phyloP scores from a whole-genome alignment of 2,113 vertebrate species.

The Ginglymostoma cirratum region DNA sequence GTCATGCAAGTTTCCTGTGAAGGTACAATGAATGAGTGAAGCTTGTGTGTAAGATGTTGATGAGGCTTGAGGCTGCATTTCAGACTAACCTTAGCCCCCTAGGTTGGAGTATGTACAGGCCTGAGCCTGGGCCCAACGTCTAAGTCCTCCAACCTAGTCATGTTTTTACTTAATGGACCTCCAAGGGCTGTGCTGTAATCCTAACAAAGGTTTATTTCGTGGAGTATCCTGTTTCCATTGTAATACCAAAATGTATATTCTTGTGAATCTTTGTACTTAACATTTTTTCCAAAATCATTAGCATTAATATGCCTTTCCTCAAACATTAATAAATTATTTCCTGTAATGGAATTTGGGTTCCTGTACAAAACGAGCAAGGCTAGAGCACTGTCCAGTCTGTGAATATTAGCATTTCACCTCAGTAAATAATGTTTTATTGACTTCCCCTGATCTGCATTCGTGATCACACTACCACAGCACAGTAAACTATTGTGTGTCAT shows the following conservation, averaged over 20 bases:
- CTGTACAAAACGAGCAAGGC: neutral
- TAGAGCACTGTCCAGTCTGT: neutral
- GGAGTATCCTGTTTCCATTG: neutral
- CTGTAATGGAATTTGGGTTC: neutral
- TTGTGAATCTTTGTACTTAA: neutral
- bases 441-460: neutral
- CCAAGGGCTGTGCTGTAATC: neutral
- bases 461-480: neutral
- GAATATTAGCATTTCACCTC: neutral
- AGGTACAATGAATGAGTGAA: neutral
- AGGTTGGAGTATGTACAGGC: neutral
- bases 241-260: neutral
- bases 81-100: neutral
- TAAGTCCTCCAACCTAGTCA: neutral
- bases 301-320: neutral
- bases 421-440: neutral
- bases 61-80: neutral
- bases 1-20: neutral
- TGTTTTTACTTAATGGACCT: neutral
- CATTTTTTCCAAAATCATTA: neutral
- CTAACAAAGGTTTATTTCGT: neutral
- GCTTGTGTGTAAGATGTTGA: neutral
- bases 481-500: neutral
- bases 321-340: slow-evolving; percentile 12
- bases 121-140: neutral